Evolutionary conservation across 2,797 vertebrate species (phyloP), one percentile per base, ranked within the genome.

Genomic region (Pipistrellus nathusii): DNA sequence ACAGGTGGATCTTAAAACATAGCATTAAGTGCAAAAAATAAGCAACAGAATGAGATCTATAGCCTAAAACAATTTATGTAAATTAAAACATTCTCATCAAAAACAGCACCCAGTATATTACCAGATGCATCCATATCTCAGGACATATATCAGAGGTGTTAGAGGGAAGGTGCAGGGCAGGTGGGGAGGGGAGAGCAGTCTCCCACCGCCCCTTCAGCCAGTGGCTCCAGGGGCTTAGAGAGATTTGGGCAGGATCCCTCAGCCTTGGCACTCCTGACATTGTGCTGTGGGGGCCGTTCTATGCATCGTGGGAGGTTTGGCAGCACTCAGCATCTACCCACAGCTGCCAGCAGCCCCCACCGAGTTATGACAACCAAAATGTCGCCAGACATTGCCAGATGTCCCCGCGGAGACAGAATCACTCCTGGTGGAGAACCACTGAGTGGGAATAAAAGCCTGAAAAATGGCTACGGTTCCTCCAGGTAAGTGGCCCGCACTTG

Each of bases 21-120:
- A 32, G 72, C 10, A 66, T 66, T 94, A 94, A 95, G 84, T 85
- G 86, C 46, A 91, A 85, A 41, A 93, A 91, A n/a, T 78, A 96
- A 95, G 93, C 93, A 35, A 17, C 73, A 64, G 85, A 94, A 77
- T 83, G 96, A 94, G 91, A 97, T 93, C 93, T 95, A 93, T 57
- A 93, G 94, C 82, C 92, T 87, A 53, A 55, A 76, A 80, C 91
- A 85, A 81, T 92, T 95, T 94, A 96, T 94, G 96, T 92, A 96
- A 94, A 95, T 96, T 89, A 95, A 96, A 93, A 82, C 82, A 96
- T 90, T 86, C n/a, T 0, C 73, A 48, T 1, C 2, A 85, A 85
- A 85, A 90, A 66, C 81, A 75, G 1, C 38, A 14, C 64, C 57
- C 3, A 68, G 4, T 85, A 82, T 95, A 94, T 95, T 57, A 71